Evolutionary conservation across 2,113 vertebrate species (phyloP).

Genomic region (Lagenorhynchus albirostris): DNA sequence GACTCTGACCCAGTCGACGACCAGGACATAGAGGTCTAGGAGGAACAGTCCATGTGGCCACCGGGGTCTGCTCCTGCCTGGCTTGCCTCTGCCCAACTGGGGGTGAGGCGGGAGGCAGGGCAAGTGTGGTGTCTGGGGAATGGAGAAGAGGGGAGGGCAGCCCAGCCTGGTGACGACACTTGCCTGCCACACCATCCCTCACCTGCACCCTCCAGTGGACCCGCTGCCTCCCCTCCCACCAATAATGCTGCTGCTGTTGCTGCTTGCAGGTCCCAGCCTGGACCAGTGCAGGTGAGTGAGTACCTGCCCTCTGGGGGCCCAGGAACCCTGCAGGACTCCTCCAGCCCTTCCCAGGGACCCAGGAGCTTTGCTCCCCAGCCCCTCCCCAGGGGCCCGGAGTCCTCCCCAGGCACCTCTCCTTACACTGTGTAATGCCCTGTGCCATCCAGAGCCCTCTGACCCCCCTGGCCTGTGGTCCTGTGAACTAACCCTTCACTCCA

Average conservation of each 20-base stretch:
- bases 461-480: too few species aligned
- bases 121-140: neutral
- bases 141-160: neutral
- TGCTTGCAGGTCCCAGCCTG: neutral
- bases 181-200: neutral
- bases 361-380: too few species aligned
- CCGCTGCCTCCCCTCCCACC: neutral
- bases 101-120: neutral
- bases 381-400: neutral
- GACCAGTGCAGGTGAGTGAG: fast-evolving
- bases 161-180: neutral
- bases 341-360: neutral
- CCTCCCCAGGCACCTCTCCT: neutral
- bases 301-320: too few species aligned
- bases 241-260: too few species aligned
- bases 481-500: too few species aligned
- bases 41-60: neutral
- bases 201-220: too few species aligned
- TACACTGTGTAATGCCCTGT: neutral
- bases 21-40: neutral
- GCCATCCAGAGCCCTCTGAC: neutral
- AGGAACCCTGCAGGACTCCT: neutral
- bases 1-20: too few species aligned
- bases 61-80: neutral
- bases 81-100: neutral